Percentiles rank a stretch among this genome's conserved stretches.
These are phyloP conservation scores for Pocillopora meandrina DNA, from an alignment of 92 coral and sea anemone species.

Conservation along the genomic window DNA sequence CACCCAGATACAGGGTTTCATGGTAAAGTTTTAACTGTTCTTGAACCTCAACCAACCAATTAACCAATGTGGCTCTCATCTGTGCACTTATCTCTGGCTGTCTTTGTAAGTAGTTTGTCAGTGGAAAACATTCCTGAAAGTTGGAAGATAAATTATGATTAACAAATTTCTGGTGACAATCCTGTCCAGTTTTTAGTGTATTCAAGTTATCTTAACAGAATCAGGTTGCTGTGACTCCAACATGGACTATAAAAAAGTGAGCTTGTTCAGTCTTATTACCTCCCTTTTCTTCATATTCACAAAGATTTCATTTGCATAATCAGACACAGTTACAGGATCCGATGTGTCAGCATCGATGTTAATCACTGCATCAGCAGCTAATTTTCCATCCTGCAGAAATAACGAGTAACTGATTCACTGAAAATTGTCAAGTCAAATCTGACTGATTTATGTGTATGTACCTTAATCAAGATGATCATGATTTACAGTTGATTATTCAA, in stretches of 20 bases:
- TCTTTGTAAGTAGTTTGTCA: constrained; percentile 73
- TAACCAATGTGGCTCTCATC: constrained; percentile 94
- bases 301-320: constrained; percentile 91
- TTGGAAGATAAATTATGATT: not conserved
- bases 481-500: too few species aligned
- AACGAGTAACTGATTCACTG: too few species aligned
- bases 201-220: too few species aligned
- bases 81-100: constrained; percentile 77
- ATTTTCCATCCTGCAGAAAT: constrained; percentile 14
- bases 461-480: too few species aligned
- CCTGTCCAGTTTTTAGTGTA: too few species aligned
- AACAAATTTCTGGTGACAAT: too few species aligned
- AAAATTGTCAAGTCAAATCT: too few species aligned
- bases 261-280: constrained; percentile 39
- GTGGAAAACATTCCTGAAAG: constrained; percentile 68
- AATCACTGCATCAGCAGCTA: constrained; percentile 16
- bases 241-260: too few species aligned
- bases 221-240: too few species aligned
- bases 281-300: constrained; percentile 91
- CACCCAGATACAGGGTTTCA: constrained; percentile 93
- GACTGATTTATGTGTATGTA: too few species aligned
- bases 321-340: constrained; percentile 85
- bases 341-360: constrained; percentile 89
- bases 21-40: constrained; percentile 96
- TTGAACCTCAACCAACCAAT: constrained; percentile 99